Evolutionary conservation across 2,888 invertebrate species (phyloP), one percentile per base, ranked within the genome.

Genomic region (Thysanoteuthis rhombus): DNA sequence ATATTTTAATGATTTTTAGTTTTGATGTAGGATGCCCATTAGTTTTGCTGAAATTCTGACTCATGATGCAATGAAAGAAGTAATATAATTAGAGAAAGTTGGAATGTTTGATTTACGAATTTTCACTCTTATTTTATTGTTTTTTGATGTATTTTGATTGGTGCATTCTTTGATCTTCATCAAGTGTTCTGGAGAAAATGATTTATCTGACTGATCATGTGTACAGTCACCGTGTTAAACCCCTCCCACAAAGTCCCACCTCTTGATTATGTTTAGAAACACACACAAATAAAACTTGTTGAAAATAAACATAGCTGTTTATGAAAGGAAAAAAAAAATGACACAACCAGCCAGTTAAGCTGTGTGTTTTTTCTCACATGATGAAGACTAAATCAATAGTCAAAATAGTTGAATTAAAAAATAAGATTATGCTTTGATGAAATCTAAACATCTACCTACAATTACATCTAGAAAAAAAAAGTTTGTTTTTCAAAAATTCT

Each of bases 1-100:
- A 52, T 22, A 6, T 52, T 75, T 75, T 36, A 75, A 75, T 75
- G n/a, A 75, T 75, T 75, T 75, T 75, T 12, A 75, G 75, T 75
- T 75, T 75, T n/a, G n/a, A 75, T 75, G 75, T 75, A 75, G 75
- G n/a, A 75, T 75, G 75, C 75, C 75, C 75, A 75, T 75, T 75
- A 75, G 75, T 75, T 75, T 75, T n/a, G 36, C 75, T 16, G 12
- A 36, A 75, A 75, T 10, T 75, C 75, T 75, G 75, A 75, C n/a
- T 75, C 75, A 75, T 8, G 75, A n/a, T 36, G 2, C 75, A 75
- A 75, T 75, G n/a, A 75, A 75, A 75, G 52, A 75, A 58, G 58
- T 32, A 58, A 75, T 75, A 75, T 75, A 75, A 75, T 75, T 75
- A 75, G n/a, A n/a, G n/a, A 75, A 75, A 75, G n/a, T 75, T 75